These are phyloP conservation scores for Agrotis ipsilon DNA, from an alignment of 2,888 invertebrate genomes.

Conservation along the genomic window DNA sequence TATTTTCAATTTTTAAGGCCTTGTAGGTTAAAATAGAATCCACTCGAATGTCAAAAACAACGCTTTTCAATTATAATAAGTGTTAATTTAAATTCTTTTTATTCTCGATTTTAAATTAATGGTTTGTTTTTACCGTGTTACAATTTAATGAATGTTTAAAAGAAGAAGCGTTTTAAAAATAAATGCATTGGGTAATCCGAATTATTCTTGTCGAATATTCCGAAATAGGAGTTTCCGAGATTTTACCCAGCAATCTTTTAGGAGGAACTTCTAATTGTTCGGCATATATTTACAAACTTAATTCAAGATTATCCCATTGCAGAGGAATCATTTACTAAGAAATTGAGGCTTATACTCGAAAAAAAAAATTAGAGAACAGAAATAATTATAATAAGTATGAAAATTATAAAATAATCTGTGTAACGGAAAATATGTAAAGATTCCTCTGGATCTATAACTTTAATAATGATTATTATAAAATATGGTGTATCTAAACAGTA, in stretches of 20 bases:
- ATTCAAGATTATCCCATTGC: constrained; percentile 18
- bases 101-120: constrained; percentile 11
- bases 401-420: constrained; percentile 29
- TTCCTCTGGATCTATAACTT: constrained; percentile 28
- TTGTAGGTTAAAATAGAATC: not conserved
- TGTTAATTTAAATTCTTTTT: constrained; percentile 8
- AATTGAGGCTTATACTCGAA: constrained; percentile 12
- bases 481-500: constrained; percentile 65
- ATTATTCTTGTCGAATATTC: not conserved
- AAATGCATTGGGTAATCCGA: constrained; percentile 1
- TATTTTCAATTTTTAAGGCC: not conserved
- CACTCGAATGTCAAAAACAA: constrained; percentile 8
- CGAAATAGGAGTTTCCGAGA: not conserved
- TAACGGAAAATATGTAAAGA: constrained; percentile 41
- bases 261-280: not conserved
- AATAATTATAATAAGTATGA: constrained; percentile 24
- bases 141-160: constrained; percentile 7
- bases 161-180: not conserved
- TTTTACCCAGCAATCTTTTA: constrained; percentile 6
- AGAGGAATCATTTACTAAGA: constrained; percentile 21
- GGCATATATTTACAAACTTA: not conserved
- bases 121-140: constrained; percentile 15
- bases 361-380: constrained; percentile 15
- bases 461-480: constrained; percentile 49
- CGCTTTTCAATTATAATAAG: constrained; percentile 29